Evolutionary conservation across 2,797 vertebrate genomes (phyloP).

Genomic region (Fringilla coelebs): DNA sequence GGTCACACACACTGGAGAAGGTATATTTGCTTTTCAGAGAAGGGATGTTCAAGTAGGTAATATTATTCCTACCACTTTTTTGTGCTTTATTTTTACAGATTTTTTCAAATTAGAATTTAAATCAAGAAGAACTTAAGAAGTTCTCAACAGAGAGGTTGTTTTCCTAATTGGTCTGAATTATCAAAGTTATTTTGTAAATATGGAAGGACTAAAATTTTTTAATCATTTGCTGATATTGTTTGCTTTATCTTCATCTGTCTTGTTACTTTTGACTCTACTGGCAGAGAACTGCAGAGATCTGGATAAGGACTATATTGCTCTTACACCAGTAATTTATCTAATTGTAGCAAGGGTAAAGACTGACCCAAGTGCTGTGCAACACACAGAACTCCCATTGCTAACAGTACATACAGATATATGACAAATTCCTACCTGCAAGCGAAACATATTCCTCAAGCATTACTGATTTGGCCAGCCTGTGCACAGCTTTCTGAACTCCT

Average conservation of each 20-base stretch:
- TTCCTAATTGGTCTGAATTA: neutral
- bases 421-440: neutral
- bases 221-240: neutral
- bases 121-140: neutral
- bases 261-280: neutral
- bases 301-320: neutral
- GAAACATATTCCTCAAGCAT: neutral
- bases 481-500: neutral
- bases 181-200: neutral
- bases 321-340: neutral
- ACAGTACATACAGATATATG: neutral
- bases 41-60: neutral
- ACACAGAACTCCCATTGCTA: neutral
- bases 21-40: slow-evolving; percentile 10
- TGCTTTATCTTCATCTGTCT: neutral
- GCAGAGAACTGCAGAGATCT: neutral
- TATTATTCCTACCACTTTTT: neutral
- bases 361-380: neutral
- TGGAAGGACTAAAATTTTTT: neutral
- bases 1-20: neutral
- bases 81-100: neutral
- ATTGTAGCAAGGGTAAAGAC: neutral
- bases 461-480: neutral
- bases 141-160: neutral
- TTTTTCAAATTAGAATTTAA: neutral